Evolutionary conservation across 2,797 vertebrate species (phyloP).

Genomic region (Sebastes steindachneri): DNA sequence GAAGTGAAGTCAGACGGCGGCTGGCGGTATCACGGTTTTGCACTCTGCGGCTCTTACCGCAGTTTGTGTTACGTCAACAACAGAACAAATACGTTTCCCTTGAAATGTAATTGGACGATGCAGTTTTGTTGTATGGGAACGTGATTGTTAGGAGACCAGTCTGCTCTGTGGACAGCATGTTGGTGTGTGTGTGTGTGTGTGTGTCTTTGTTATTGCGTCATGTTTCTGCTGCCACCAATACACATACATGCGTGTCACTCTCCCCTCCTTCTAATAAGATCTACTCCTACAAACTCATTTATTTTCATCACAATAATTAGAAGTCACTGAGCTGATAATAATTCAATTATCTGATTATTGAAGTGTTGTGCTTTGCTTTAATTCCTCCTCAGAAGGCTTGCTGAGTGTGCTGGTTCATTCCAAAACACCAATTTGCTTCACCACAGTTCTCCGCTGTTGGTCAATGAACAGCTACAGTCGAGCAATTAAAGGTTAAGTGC

Average conservation of each 20-base stretch:
- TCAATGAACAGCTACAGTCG: constrained; percentile 4
- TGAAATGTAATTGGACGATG: too few species aligned
- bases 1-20: too few species aligned
- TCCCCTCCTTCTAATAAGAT: not conserved
- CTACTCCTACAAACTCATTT: constrained; percentile 6
- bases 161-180: too few species aligned
- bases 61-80: too few species aligned
- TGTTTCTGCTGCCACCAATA: not conserved
- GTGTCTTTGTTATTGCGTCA: too few species aligned
- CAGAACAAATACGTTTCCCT: too few species aligned
- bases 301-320: constrained; percentile 44
- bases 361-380: constrained; percentile 32
- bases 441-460: not conserved
- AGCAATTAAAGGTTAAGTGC: constrained; percentile 11
- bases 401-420: constrained; percentile 26
- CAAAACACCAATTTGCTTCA: not conserved
- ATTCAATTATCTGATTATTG: constrained; percentile 48
- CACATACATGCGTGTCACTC: not conserved
- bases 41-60: too few species aligned
- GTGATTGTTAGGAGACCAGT: too few species aligned
- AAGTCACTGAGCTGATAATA: constrained; percentile 51
- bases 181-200: too few species aligned
- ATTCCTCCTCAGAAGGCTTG: constrained; percentile 21
- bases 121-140: too few species aligned
- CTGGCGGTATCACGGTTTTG: too few species aligned